Evolutionary conservation across 1,140 invertebrate species (phyloP), one percentile per base, ranked within the genome.

Genomic region (Tribolium madens): DNA sequence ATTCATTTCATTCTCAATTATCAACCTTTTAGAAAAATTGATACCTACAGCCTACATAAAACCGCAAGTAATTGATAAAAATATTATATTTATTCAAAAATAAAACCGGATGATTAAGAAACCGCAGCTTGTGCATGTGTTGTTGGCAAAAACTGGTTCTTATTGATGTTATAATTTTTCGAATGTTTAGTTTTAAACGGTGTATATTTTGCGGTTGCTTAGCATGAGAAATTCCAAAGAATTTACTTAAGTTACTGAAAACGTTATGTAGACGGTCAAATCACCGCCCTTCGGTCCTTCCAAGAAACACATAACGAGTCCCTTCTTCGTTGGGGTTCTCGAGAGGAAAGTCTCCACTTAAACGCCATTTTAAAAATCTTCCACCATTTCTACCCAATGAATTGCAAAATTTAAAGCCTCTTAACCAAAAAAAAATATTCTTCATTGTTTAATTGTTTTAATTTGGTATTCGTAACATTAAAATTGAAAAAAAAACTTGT

Each of bases 41-140:
- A 64, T 64, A n/a, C n/a, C n/a, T n/a, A 72, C 70, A 72, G 70
- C 70, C 70, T 72, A 72, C 70, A 72, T 53, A 64, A 48, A 72
- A 72, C 70, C 70, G 70, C 70, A 72, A 52, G 47, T 50, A 50
- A 52, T 72, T 53, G 21, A 53, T 72, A 72, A 72, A 72, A 72
- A 64, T 64, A 72, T 72, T 46, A 72, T 52, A 47, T 72, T 53
- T 46, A 72, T 72, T 72, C 70, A 72, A 72, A 72, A 72, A 72
- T 72, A 42, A 72, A 72, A 72, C 70, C 70, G 70, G 70, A 72
- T 72, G 70, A 72, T 72, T 72, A 72, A 72, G 13, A 72, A 72
- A 72, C 70, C 70, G 42, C 70, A 72, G 31, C 70, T 72, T 50
- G 70, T 72, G 70, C 70, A 72, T 72, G 50, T 53, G 70, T 52